phyloP scores from a whole-genome alignment of 2,113 vertebrate genomes.

The Lichenostomus cassidix region DNA sequence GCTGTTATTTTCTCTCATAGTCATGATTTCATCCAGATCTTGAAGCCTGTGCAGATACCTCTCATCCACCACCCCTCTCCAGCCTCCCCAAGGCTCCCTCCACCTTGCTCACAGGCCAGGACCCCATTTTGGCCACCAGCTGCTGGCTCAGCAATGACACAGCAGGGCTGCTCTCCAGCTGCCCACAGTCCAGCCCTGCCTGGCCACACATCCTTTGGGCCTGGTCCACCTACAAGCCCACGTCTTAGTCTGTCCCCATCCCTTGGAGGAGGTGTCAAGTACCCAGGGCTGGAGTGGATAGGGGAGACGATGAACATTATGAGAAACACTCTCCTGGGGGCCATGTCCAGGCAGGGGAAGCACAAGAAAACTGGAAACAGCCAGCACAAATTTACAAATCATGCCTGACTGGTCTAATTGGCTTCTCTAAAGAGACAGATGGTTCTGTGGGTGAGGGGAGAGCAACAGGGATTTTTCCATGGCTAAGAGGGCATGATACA shows the following conservation, averaged over 20 bases:
- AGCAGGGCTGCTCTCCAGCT: neutral
- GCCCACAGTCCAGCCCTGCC: neutral
- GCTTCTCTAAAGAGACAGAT: neutral
- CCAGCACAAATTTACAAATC: neutral
- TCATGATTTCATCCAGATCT: neutral
- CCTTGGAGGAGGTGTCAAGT: rapidly evolving
- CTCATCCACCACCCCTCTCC: neutral
- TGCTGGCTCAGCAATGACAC: too few species aligned
- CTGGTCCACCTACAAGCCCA: rapidly evolving
- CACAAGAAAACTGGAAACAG: neutral
- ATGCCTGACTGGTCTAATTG: neutral
- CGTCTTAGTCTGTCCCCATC: neutral
- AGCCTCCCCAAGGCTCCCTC: rapidly evolving
- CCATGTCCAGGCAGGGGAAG: neutral
- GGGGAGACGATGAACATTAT: neutral
- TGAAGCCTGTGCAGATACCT: neutral
- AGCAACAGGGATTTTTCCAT: neutral
- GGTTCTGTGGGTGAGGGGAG: neutral
- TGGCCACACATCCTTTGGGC: too few species aligned
- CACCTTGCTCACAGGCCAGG: neutral
- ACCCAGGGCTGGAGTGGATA: neutral
- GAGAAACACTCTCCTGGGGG: neutral
- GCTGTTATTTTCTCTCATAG: neutral
- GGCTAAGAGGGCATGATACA: neutral
- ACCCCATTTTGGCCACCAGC: neutral